A percentile compares a stretch with the other conserved stretches of the same genome.
Evolutionary conservation across 2,888 invertebrate genomes (phyloP).

Genomic region (Brachyptera putata): DNA sequence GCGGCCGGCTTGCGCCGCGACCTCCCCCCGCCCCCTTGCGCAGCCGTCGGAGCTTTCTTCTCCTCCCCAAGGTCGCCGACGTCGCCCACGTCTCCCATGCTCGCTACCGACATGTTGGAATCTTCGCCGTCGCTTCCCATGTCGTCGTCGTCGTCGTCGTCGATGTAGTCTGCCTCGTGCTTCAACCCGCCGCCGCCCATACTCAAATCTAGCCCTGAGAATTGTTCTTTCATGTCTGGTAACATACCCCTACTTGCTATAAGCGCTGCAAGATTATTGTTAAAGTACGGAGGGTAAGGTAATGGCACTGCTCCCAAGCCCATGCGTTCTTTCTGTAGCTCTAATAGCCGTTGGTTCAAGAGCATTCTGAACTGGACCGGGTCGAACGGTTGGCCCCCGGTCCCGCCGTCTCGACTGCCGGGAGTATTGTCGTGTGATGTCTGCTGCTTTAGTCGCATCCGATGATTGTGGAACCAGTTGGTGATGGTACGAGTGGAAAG

Average conservation of each 20-base stretch:
- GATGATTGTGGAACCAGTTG: conserved; percentile 99
- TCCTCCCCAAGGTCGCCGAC: conserved; percentile 31
- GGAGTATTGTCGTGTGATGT: conserved; percentile 29
- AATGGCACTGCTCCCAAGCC: conserved; percentile 58
- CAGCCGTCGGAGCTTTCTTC: conserved; percentile 34
- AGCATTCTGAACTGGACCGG: conserved; percentile 87
- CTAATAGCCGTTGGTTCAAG: conserved; percentile 82
- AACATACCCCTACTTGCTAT: conserved; percentile 64
- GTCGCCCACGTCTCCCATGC: conserved; percentile 38
- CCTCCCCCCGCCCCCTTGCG: conserved; percentile 45
- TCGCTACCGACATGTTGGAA: conserved; percentile 48
- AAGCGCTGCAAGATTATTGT: conserved; percentile 69
- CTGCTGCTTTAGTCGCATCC: conserved; percentile 94
- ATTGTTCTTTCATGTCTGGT: conserved; percentile 70
- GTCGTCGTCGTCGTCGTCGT: conserved; percentile 72
- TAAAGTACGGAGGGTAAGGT: conserved; percentile 73
- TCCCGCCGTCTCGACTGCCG: conserved; percentile 18
- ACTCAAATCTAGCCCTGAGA: conserved; percentile 81
- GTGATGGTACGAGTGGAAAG: conserved; percentile 94
- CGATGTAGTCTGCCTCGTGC: conserved; percentile 70
- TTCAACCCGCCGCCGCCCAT: conserved; percentile 77
- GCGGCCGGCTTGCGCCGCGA: conserved; percentile 90
- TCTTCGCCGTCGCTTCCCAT: conserved; percentile 70
- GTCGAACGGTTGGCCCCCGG: conserved; percentile 68
- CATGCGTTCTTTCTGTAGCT: conserved; percentile 80